Base-by-base conservation (phyloP, 2,113 vertebrate genomes). In the Notothenia rossii region DNA sequence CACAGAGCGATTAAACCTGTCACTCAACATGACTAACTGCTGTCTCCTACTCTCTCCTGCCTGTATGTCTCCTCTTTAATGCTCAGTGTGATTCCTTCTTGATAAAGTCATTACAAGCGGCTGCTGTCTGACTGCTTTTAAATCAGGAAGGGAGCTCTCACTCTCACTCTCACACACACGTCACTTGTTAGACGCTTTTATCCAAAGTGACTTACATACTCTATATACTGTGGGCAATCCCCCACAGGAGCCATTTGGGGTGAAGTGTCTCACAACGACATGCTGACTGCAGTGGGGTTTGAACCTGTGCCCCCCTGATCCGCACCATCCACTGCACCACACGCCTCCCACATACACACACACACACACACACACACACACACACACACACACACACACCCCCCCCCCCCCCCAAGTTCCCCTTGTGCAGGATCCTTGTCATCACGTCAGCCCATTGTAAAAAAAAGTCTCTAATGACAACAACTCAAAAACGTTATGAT, bases 1-100 rank as follows among this genome's bases (percentile, higher is more conserved):
- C 15, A 89, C 59, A 18, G 89, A 90, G 20, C 78, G 50, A 18
- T 55, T 72, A 61, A 93, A 75, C 66, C 84, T 82, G 60, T 86
- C 81, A 75, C 63, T 59, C 68, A 89, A 58, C 87, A 87, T 89
- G 59, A 18, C 70, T 58, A 11, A 45, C 33, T 15, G 18, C 53
- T 36, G 20, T 61, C 68, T 25, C 25, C 25, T 29, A 29, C 29
- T 29, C 3, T 3, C 29, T 29, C 3, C 29, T 61, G n/a, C 54
- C 36, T 46, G 53, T 48, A 54, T 60, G 33, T 62, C 64, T 45
- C 10, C 29, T 29, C 29, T 29, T 29, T 29, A 4, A 29, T 4
- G 29, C 29, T 50, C 62, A 43, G 10, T 58, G 14, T 25, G 9
- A 76, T 29, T 54, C 53, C 5, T 61, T 43, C 15, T 17, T 40